Evolutionary conservation across 2,797 vertebrate species (phyloP).

Genomic region (Chiloscyllium punctatum): DNA sequence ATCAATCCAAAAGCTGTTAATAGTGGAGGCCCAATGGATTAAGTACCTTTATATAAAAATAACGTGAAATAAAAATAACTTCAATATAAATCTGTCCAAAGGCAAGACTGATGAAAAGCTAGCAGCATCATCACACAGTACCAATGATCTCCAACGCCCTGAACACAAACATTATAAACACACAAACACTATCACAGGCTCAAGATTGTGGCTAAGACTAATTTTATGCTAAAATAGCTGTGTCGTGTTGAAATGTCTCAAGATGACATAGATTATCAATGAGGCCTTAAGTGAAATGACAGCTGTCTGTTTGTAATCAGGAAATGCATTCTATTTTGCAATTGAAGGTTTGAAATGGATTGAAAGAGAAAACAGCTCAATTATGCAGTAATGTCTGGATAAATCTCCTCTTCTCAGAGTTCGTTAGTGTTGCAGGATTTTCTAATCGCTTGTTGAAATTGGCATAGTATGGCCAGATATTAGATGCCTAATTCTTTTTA

Average conservation of each 20-base stretch:
- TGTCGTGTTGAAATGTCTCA: neutral
- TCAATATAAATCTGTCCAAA: neutral
- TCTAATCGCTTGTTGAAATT: neutral
- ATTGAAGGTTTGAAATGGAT: neutral
- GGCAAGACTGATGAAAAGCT: neutral
- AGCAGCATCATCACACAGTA: neutral
- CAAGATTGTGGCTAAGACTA: neutral
- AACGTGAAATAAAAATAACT: neutral
- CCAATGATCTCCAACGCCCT: neutral
- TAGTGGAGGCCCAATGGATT: neutral
- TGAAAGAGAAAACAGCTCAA: neutral
- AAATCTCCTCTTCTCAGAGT: neutral
- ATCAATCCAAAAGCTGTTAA: slow-evolving; percentile 4
- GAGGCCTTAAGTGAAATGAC: neutral
- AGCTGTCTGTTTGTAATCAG: neutral
- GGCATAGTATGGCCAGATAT: neutral
- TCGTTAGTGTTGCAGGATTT: neutral
- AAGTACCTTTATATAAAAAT: neutral
- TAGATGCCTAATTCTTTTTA: neutral
- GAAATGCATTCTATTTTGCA: neutral
- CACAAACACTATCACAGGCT: neutral
- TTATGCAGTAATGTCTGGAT: neutral
- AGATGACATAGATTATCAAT: neutral
- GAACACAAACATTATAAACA: no score
- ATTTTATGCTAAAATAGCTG: neutral